Evolutionary conservation across 2,797 vertebrate species (phyloP).

Genomic region (Apodemus agrarius): DNA sequence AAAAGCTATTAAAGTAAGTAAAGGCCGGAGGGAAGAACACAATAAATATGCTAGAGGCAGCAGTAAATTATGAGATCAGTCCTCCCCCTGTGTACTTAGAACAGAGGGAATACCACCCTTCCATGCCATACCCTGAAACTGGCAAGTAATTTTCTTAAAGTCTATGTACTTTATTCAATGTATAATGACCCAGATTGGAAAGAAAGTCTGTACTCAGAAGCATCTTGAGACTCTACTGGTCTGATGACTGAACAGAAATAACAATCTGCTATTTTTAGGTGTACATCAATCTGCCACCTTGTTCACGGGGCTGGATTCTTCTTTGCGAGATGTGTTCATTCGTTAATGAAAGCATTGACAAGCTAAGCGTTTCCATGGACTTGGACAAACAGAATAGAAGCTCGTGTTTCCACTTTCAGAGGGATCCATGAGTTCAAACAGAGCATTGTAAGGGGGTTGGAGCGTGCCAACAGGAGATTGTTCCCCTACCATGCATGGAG

Average conservation of each 20-base stretch:
- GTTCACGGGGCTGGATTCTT: not conserved
- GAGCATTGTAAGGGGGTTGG: not conserved
- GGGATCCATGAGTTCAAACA: not conserved
- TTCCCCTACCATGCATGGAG: not conserved
- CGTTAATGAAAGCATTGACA: not conserved
- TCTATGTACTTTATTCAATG: not conserved
- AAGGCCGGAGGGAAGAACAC: not conserved
- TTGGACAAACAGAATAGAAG: not conserved
- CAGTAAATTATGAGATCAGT: not conserved
- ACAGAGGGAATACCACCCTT: not conserved
- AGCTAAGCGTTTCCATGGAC: not conserved
- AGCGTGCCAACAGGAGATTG: not conserved
- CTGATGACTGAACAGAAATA: not conserved
- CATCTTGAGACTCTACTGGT: not conserved
- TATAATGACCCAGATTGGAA: not conserved
- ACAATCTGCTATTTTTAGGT: not conserved
- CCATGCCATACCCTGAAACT: conserved; percentile 29
- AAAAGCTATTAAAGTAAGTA: not conserved
- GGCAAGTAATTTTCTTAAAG: not conserved
- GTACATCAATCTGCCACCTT: not conserved
- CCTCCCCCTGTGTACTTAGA: not conserved
- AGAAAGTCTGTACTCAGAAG: conserved; percentile 11
- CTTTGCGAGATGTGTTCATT: not conserved
- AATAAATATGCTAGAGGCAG: not conserved
- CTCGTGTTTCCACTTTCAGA: not conserved